Evolutionary conservation across 2,888 invertebrate genomes (phyloP).

Genomic region (Encarsia formosa): DNA sequence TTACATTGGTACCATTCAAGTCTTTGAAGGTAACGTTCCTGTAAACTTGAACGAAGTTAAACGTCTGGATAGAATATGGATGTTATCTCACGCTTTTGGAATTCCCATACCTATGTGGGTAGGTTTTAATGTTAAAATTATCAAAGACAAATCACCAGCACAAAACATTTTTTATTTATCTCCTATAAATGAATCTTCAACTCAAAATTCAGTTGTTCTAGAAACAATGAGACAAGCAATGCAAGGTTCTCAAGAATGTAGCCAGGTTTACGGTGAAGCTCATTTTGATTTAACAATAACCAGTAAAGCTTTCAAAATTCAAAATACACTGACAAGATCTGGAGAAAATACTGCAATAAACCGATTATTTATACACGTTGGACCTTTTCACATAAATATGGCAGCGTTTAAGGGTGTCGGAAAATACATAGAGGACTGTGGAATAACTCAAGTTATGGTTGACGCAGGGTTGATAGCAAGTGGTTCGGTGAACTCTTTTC

Average conservation of each 20-base stretch:
- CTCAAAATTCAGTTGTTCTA: conserved; percentile 31
- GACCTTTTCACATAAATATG: conserved; percentile 39
- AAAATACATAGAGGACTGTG: conserved; percentile 33
- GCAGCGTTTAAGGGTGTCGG: conserved; percentile 37
- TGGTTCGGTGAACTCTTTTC: conserved; percentile 26
- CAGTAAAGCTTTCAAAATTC: conserved; percentile 34
- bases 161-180: conserved; percentile 35
- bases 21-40: too few relatives aligned
- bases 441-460: conserved; percentile 25
- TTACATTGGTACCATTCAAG: too few relatives aligned
- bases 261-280: conserved; percentile 31
- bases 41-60: too few relatives aligned
- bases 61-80: too few relatives aligned
- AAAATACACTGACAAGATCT: too few relatives aligned
- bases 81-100: too few relatives aligned
- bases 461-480: conserved; percentile 22
- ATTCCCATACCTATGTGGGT: conserved; percentile 41
- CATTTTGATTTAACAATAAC: conserved; percentile 36
- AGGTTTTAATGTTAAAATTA: conserved; percentile 34
- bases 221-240: conserved; percentile 33
- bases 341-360: conserved; percentile 36
- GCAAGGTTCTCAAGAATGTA: conserved; percentile 31
- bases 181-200: conserved; percentile 37
- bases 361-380: conserved; percentile 43
- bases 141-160: conserved; percentile 24